Percentiles rank a stretch among this genome's conserved stretches.
phyloP scores from a whole-genome alignment of 2,113 vertebrate genomes.

The Albula goreensis region DNA sequence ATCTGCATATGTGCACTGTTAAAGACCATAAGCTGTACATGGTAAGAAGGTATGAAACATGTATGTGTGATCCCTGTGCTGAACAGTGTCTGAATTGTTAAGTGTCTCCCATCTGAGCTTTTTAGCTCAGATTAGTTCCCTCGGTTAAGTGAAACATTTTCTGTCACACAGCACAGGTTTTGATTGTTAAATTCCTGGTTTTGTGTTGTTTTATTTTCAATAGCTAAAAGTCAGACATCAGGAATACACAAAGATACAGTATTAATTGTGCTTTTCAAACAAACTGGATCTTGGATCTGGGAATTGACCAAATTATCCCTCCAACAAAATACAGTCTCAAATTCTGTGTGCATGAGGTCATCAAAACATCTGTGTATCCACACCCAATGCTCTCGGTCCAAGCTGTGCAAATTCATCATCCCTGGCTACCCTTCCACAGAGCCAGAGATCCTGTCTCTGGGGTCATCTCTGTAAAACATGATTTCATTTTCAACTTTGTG shows the following conservation, averaged over 20 bases:
- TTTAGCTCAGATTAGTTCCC: too few relatives aligned
- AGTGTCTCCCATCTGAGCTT: too few relatives aligned
- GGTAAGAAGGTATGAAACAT: neutral
- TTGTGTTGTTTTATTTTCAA: neutral
- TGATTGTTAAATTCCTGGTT: neutral
- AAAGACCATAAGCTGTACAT: neutral
- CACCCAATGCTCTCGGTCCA: slow-evolving; percentile 40
- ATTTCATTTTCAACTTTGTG: slow-evolving; percentile 24
- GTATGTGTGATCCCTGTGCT: too few relatives aligned
- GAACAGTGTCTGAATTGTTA: too few relatives aligned
- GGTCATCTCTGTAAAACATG: slow-evolving; percentile 17
- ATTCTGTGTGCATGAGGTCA: slow-evolving; percentile 51
- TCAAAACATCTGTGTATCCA: slow-evolving; percentile 51
- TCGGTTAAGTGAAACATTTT: too few relatives aligned
- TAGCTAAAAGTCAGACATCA: neutral
- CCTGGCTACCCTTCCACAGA: slow-evolving; percentile 12
- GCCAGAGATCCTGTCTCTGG: slow-evolving; percentile 15
- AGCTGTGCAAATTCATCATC: slow-evolving; percentile 30
- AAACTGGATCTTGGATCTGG: slow-evolving; percentile 21
- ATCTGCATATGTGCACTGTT: too few relatives aligned
- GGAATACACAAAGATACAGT: neutral
- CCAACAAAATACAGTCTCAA: slow-evolving; percentile 24
- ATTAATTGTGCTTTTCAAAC: slow-evolving; percentile 25
- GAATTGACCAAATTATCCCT: slow-evolving; percentile 44
- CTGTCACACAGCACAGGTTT: neutral